A percentile compares a stretch with the other conserved stretches of the same genome.
phyloP scores from a whole-genome alignment of 2,888 invertebrate genomes.

The Tachina lurida region DNA sequence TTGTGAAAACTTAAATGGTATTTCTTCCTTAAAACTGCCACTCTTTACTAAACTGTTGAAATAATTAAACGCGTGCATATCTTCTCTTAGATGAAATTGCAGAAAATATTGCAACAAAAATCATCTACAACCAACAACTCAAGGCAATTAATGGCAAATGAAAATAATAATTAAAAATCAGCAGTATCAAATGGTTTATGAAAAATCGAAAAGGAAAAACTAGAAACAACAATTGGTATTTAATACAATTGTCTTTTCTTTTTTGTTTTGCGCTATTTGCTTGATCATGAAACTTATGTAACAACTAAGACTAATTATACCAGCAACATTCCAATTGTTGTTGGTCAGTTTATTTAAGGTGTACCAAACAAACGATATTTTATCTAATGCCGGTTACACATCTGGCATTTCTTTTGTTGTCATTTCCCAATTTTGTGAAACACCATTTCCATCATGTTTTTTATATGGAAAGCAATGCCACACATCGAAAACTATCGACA shows the following conservation, averaged over 20 bases:
- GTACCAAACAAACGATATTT: conserved; percentile 26
- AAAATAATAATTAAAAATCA: conserved; percentile 30
- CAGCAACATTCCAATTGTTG: conserved; percentile 55
- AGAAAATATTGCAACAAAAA: conserved; percentile 20
- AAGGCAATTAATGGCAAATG: conserved; percentile 1
- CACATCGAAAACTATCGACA: too few species aligned
- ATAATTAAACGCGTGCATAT: background rate
- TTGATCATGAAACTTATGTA: conserved; percentile 65
- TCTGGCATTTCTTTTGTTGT: too few species aligned
- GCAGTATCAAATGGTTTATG: conserved; percentile 47
- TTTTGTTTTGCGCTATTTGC: background rate
- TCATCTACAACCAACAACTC: conserved; percentile 5
- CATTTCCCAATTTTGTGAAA: too few species aligned
- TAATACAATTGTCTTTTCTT: conserved; percentile 15
- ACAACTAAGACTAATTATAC: conserved; percentile 56
- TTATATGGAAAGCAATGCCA: too few species aligned
- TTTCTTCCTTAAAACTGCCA: background rate
- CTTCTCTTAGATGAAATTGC: conserved; percentile 9
- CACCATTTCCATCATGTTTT: too few species aligned
- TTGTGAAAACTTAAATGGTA: too few species aligned
- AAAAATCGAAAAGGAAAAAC: conserved; percentile 1
- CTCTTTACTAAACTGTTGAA: background rate
- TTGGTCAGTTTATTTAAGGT: conserved; percentile 24
- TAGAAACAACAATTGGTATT: conserved; percentile 39
- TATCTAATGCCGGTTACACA: too few species aligned